Percentiles rank a stretch among this genome's conserved stretches.
phyloP scores from a whole-genome alignment of 1,140 invertebrate genomes.

The Temnothorax curvispinosus region DNA sequence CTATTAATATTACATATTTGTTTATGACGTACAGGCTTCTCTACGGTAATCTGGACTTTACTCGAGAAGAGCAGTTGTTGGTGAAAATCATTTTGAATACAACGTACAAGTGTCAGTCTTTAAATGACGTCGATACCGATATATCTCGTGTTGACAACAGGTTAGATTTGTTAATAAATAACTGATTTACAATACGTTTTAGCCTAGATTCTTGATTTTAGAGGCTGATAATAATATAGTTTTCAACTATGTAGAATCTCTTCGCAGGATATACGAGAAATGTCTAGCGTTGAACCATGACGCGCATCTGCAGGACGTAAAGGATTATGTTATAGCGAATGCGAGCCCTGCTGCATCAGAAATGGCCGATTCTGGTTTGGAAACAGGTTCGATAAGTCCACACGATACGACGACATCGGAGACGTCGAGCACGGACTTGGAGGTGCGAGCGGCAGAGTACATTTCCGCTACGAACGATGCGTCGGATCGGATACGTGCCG shows the following conservation, averaged over 20 bases:
- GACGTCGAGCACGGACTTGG: conserved; percentile 82
- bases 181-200: neutral
- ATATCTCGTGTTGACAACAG: conserved; percentile 64
- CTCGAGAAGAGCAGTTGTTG: conserved; percentile 76
- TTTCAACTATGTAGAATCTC: neutral
- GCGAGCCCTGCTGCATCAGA: conserved; percentile 76
- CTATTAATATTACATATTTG: neutral
- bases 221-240: neutral
- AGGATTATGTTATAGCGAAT: conserved; percentile 50
- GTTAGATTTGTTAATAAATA: conserved; percentile 59
- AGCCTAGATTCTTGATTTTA: neutral
- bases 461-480: conserved; percentile 90
- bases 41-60: conserved; percentile 80
- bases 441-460: conserved; percentile 88
- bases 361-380: conserved; percentile 87
- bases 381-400: conserved; percentile 86
- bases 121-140: conserved; percentile 66
- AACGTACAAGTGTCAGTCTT: conserved; percentile 60
- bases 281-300: conserved; percentile 26
- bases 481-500: conserved; percentile 71
- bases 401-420: conserved; percentile 84
- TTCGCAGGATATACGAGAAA: conserved; percentile 66
- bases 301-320: conserved; percentile 19
- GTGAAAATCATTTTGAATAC: conserved; percentile 75
- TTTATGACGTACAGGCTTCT: conserved; percentile 79